These are phyloP conservation scores for Calycopis cecrops DNA, from an alignment of 1,140 invertebrate genomes.

Conservation along the genomic window DNA sequence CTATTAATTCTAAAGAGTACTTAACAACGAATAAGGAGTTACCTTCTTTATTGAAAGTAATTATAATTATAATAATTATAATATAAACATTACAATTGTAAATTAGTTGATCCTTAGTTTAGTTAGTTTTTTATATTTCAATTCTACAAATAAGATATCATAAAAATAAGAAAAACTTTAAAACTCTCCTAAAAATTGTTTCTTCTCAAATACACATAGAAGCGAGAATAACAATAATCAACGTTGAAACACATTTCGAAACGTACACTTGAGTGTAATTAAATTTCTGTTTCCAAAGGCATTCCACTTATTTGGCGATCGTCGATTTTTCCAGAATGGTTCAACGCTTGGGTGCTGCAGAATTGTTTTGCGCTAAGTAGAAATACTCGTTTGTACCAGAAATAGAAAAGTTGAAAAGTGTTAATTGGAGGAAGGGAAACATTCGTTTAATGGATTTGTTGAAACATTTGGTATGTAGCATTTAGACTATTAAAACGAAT, in stretches of 20 bases:
- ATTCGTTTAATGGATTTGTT: not conserved
- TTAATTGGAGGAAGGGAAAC: not conserved
- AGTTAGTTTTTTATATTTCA: too few species aligned
- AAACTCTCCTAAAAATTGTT: not conserved
- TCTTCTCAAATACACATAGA: not conserved
- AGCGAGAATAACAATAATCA: not conserved
- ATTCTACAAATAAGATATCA: too few species aligned
- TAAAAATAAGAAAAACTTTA: not conserved
- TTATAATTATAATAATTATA: too few species aligned
- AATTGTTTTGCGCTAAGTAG: constrained; percentile 4
- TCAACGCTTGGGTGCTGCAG: not conserved
- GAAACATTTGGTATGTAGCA: not conserved
- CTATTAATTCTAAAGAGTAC: too few species aligned
- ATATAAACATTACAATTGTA: too few species aligned
- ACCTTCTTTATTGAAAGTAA: too few species aligned
- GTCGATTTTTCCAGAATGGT: not conserved
- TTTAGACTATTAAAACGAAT: not conserved
- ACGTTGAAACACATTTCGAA: not conserved
- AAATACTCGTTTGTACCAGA: not conserved
- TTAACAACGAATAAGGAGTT: too few species aligned
- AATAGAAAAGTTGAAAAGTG: not conserved
- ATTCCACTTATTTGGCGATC: constrained; percentile 1
- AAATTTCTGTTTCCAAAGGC: constrained; percentile 10
- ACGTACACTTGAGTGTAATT: not conserved
- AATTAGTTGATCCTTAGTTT: too few species aligned